These are phyloP conservation scores for Dasysyrphus tricinctus DNA, from an alignment of 2,888 invertebrate genomes.

Conservation along the genomic window DNA sequence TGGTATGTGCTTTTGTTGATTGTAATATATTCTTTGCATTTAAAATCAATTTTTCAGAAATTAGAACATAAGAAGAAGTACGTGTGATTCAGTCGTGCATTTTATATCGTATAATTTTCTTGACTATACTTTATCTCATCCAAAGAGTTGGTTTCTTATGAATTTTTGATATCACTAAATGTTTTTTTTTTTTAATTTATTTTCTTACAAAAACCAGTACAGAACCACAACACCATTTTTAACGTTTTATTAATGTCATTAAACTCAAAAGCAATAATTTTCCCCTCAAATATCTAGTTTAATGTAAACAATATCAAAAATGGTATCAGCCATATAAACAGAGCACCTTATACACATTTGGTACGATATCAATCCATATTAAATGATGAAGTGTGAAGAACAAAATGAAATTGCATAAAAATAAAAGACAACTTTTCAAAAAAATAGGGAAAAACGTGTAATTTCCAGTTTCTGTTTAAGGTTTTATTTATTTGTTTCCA, in stretches of 20 bases:
- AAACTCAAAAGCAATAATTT: slow-evolving; percentile 3
- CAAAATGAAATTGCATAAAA: slow-evolving; percentile 14
- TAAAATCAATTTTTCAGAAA: no score
- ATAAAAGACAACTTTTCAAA: neutral
- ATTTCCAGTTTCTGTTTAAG: neutral
- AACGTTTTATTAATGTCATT: slow-evolving; percentile 8
- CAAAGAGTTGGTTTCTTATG: no score
- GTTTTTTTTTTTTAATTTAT: neutral
- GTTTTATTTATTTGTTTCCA: neutral
- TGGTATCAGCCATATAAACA: slow-evolving; percentile 1
- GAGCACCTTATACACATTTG: neutral
- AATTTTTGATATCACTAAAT: no score
- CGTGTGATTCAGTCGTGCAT: no score
- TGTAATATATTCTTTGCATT: no score
- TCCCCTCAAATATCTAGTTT: slow-evolving; percentile 6
- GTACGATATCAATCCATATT: slow-evolving; percentile 2
- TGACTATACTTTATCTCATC: no score
- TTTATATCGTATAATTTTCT: no score
- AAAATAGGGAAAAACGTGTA: neutral
- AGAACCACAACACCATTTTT: neutral
- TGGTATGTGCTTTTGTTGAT: no score
- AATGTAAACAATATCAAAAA: slow-evolving; percentile 2
- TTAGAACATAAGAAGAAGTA: no score
- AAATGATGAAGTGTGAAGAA: slow-evolving; percentile 23
- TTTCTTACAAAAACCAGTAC: neutral